Conservation (phyloP, 2,797 vertebrate species). For the Sus cebifrons region DNA sequence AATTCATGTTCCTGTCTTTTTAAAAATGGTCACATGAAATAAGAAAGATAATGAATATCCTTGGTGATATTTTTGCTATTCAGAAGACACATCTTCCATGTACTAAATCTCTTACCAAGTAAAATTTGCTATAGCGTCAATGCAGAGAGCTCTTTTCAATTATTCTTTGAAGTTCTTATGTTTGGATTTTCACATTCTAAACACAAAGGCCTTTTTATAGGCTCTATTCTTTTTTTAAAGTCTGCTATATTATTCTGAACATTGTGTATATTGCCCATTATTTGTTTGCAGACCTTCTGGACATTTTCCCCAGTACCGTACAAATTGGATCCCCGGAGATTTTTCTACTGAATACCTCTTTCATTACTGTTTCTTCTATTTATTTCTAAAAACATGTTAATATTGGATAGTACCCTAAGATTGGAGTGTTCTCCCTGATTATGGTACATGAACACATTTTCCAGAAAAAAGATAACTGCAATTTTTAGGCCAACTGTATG, state of each 20-base stretch:
- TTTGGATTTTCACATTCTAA: constrained; percentile 68
- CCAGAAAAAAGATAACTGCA: neutral
- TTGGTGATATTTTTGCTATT: constrained; percentile 61
- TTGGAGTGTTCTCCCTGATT: neutral
- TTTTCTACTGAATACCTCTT: constrained; percentile 64
- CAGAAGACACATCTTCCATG: constrained; percentile 10
- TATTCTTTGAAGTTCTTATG: constrained; percentile 47
- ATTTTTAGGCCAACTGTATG: constrained; percentile 28
- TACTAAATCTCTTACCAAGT: constrained; percentile 64
- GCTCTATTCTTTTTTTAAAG: constrained; percentile 3
- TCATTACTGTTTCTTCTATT: constrained; percentile 66
- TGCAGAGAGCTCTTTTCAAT: constrained; percentile 59
- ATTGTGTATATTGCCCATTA: constrained; percentile 12
- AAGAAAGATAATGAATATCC: constrained; percentile 31
- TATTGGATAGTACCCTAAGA: constrained; percentile 29
- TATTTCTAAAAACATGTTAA: constrained; percentile 73
- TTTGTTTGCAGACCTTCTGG: constrained; percentile 61
- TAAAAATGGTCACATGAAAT: constrained; percentile 25
- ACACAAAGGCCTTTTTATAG: constrained; percentile 58
- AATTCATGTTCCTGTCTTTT: constrained; percentile 47
- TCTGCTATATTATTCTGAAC: constrained; percentile 33
- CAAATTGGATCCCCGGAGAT: constrained; percentile 66
- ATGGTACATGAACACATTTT: constrained; percentile 35
- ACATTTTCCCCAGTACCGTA: constrained; percentile 61
- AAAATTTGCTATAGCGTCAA: constrained; percentile 59